Conservation (phyloP, 2,113 vertebrate species). For the Aldabrachelys gigantea region DNA sequence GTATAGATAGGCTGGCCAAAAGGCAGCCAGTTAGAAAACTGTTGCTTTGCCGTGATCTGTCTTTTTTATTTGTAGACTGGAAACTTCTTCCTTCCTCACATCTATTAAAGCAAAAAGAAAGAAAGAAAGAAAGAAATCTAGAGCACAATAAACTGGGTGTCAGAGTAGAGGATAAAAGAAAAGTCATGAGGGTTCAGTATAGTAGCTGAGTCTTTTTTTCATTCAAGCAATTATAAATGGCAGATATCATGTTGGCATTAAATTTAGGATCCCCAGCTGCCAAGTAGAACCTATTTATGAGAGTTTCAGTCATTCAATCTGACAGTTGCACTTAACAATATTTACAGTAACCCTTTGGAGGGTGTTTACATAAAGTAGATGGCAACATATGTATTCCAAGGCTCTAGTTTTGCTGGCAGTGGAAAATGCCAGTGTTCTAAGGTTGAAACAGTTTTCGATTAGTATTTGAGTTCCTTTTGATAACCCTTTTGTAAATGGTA, state of each 20-base stretch:
- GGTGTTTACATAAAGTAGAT: background rate
- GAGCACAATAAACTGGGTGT: background rate
- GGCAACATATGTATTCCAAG: slow-evolving; percentile 19
- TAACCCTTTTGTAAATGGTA: slow-evolving; percentile 8
- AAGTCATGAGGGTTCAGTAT: background rate
- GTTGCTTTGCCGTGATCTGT: slow-evolving; percentile 49
- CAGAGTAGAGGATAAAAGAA: slow-evolving; percentile 1
- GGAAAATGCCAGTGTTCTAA: background rate
- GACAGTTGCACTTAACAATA: slow-evolving; percentile 43
- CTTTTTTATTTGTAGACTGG: slow-evolving; percentile 25
- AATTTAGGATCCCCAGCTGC: background rate
- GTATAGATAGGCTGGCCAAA: background rate
- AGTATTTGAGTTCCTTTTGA: background rate
- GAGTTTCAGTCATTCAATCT: slow-evolving; percentile 26
- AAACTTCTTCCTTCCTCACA: background rate
- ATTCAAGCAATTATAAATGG: slow-evolving; percentile 52
- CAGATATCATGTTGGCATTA: slow-evolving; percentile 50
- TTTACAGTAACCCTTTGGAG: slow-evolving; percentile 38
- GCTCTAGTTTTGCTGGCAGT: background rate
- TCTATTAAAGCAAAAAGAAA: background rate
- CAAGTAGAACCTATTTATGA: slow-evolving; percentile 44
- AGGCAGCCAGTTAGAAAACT: slow-evolving; percentile 30
- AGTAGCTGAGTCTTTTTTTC: slow-evolving; percentile 10
- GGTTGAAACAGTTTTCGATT: slow-evolving; percentile 39
- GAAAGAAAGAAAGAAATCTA: background rate